phyloP scores from a whole-genome alignment of 2,113 vertebrate species.

The Lycaon pictus region DNA sequence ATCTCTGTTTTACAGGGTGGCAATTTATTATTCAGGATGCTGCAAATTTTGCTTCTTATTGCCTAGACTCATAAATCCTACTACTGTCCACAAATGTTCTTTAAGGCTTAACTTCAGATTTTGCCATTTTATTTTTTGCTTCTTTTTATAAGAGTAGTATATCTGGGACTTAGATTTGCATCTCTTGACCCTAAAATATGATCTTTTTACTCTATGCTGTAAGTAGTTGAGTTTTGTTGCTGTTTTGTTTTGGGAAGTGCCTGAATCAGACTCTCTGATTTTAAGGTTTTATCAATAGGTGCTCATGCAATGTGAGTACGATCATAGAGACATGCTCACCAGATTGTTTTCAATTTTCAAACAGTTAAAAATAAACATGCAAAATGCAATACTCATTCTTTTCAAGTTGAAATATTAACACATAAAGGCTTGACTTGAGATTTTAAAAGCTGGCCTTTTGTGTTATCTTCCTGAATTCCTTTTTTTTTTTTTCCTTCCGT shows the following conservation, averaged over 20 bases:
- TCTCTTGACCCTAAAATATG: background rate
- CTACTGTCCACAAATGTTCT: slow-evolving; percentile 13
- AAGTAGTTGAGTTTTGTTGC: background rate
- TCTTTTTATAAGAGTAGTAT: background rate
- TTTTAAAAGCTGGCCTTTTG: background rate
- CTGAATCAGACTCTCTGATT: background rate
- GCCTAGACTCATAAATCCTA: background rate
- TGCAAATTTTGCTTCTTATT: slow-evolving; percentile 3
- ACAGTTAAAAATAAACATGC: background rate
- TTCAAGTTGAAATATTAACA: slow-evolving; percentile 5
- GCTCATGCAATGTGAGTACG: background rate
- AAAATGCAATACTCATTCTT: background rate
- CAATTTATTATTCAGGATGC: background rate
- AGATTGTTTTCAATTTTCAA: background rate
- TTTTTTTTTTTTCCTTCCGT: fast-evolving
- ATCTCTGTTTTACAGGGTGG: background rate
- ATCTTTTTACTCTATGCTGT: background rate
- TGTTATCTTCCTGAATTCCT: background rate
- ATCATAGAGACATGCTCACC: background rate
- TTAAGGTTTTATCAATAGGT: background rate
- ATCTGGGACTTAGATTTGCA: background rate
- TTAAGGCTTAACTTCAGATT: background rate
- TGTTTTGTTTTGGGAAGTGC: background rate
- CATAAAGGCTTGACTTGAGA: background rate
- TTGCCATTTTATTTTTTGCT: background rate